Conservation (phyloP, 2,797 vertebrate species). For the Chanos chanos region DNA sequence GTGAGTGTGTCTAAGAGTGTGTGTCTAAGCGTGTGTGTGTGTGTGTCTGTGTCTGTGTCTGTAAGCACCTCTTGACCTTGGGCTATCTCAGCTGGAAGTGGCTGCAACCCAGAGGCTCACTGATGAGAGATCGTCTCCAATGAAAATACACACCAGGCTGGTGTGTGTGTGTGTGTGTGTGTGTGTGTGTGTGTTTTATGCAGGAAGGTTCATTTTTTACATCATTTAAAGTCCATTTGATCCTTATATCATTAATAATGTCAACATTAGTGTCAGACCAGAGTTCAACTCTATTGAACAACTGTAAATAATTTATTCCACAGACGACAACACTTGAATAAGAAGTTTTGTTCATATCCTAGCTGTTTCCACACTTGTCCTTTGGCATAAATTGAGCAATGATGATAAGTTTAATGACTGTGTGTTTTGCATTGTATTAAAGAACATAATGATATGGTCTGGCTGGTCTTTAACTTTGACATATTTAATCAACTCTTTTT, state of each 20-base stretch:
- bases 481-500: too few relatives aligned
- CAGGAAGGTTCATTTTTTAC: too few relatives aligned
- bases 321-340: constrained; percentile 3
- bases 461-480: background rate
- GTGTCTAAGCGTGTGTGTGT: constrained; percentile 19
- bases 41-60: constrained; percentile 10
- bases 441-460: constrained; percentile 4
- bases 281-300: constrained; percentile 14
- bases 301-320: constrained; percentile 29
- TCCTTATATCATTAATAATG: constrained; percentile 10
- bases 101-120: constrained; percentile 18
- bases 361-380: background rate
- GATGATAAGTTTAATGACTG: constrained; percentile 28
- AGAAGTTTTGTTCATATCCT: background rate
- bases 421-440: constrained; percentile 14
- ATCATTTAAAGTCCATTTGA: background rate
- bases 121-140: background rate
- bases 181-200: background rate
- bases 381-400: constrained; percentile 28
- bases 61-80: constrained; percentile 43
- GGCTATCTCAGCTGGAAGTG: constrained; percentile 19
- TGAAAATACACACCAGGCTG: background rate
- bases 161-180: background rate
- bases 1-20: constrained; percentile 6
- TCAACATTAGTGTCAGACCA: constrained; percentile 5